Percentiles rank a stretch among this genome's conserved stretches.
Evolutionary conservation across 2,888 invertebrate genomes (phyloP).

Genomic region (Hydrotaea diabolus): DNA sequence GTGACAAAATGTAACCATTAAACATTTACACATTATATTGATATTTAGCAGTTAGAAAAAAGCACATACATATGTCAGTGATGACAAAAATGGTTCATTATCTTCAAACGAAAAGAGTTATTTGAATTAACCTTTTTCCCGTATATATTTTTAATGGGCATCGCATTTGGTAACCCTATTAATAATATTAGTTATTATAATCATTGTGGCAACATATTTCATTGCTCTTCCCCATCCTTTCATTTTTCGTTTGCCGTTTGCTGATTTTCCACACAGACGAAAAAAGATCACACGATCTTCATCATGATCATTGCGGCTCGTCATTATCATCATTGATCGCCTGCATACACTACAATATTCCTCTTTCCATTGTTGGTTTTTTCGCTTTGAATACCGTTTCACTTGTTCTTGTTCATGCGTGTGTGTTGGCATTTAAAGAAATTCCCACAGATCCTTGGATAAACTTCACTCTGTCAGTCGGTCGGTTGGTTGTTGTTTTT

Average conservation of each 20-base stretch:
- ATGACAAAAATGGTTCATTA: too few relatives aligned
- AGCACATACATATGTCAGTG: too few relatives aligned
- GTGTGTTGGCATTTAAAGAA: slow-evolving; percentile 42
- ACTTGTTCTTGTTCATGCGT: slow-evolving; percentile 52
- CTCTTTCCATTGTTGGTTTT: slow-evolving; percentile 33
- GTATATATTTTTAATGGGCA: background rate
- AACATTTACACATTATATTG: too few relatives aligned
- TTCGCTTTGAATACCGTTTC: slow-evolving; percentile 56
- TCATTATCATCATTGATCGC: slow-evolving; percentile 20
- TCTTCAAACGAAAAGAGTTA: too few relatives aligned
- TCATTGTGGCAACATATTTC: background rate
- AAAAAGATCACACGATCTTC: slow-evolving; percentile 64
- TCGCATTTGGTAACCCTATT: background rate
- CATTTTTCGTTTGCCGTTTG: slow-evolving; percentile 21
- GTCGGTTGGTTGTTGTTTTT: slow-evolving; percentile 11
- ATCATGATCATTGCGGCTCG: slow-evolving; percentile 35
- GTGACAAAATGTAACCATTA: too few relatives aligned
- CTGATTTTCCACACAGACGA: slow-evolving; percentile 12
- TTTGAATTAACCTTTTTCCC: too few relatives aligned
- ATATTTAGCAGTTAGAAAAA: too few relatives aligned
- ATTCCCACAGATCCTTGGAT: slow-evolving; percentile 68
- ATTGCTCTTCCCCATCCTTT: slow-evolving; percentile 3
- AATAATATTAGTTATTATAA: slow-evolving; percentile 30
- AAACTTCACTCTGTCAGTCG: background rate
- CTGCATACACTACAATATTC: background rate